Base-by-base conservation (phyloP, 1,140 invertebrate species). In the Leptinotarsa texana region DNA sequence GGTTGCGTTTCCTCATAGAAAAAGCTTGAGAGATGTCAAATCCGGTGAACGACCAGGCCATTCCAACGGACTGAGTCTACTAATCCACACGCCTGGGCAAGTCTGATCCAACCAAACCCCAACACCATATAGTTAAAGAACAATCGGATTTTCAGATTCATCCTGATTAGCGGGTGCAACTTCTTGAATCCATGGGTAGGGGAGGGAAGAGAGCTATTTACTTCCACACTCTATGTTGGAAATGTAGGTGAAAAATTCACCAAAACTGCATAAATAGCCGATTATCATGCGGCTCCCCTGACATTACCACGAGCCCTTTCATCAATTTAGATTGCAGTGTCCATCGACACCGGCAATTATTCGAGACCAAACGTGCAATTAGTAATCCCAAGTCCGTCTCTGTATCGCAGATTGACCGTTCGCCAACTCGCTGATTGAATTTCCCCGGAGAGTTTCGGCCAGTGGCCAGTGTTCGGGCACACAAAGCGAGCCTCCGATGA, bases 381-480 rank as follows among this genome's bases (percentile, higher is more conserved):
- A 65, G 63, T 47, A 24, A 27, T 48, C 8, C 18, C 57, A 3
- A 72, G 69, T 61, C 68, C 68, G 57, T 48, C 69, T 49, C 62
- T 62, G 51, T 73, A 65, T 61, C 21, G 73, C 77, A 78, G 77
- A 78, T 78, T 78, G 77, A 78, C 74, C 77, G 77, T 78, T 73
- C 71, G 71, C 17, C 72, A 72, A 77, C 73, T 72, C 72, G 80
- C 70, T 80, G 80, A 80, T 80, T 80, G 78, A 78, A 80, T 80
- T 79, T 79, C 80, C 76, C 80, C 69, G 63, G 78, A 78, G 80
- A 80, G 63, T 69, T 71, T 67, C 74, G 69, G 69, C 61, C 63
- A 67, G 63, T 76, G 75, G 71, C 63, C 73, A 73, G 74, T 79
- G 74, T 80, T 73, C 75, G 21, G 61, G 75, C 72, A 73, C 78